Evolutionary conservation across 2,888 invertebrate genomes (phyloP), one percentile per base, ranked within the genome.

Genomic region (Tiliacea aurago): DNA sequence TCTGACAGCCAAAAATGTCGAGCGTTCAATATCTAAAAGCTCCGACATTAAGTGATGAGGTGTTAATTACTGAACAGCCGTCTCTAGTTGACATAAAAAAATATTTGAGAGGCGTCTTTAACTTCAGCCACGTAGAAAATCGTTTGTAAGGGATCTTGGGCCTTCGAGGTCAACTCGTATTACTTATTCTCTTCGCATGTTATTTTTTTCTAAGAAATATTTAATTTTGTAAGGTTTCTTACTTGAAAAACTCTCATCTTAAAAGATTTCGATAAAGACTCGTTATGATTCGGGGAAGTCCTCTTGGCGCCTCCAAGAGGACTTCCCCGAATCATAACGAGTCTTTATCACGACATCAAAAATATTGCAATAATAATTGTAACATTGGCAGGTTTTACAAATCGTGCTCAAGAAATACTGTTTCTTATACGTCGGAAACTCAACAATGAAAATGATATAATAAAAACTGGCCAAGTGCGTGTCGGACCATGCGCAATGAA

Each of bases 31-130:
- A 66, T 53, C 55, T 65, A 66, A 78, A 71, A 83, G 69, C 73
- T 51, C n/a, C 53, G 81, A 80, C 73, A 78, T 72, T 86, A 78
- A 84, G 49, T 78, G 77, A 80, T 78, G 75, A 80, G 77, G 81
- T 77, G 75, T 80, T 84, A 85, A 84, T 85, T 83, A 86, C 74
- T 53, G 73, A 70, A 73, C 59, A 41, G 70, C 51, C 61, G 62
- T 68, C 62, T 76, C 64, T 51, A 62, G 68, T 65, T 71, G 58
- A 72, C 47, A 67, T 62, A 67, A 73, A 77, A n/a, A 75, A 77
- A 75, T 73, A 64, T 77, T 70, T 83, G 63, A 68, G 72, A 76
- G 55, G 41, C 69, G 13, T 53, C 64, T 71, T 73, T 56, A 55
- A 63, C 68, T 70, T 55, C 55, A 61, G 64, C 59, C 61, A 76